phyloP scores from a whole-genome alignment of 2,797 vertebrate genomes.

The Alectoris magna region DNA sequence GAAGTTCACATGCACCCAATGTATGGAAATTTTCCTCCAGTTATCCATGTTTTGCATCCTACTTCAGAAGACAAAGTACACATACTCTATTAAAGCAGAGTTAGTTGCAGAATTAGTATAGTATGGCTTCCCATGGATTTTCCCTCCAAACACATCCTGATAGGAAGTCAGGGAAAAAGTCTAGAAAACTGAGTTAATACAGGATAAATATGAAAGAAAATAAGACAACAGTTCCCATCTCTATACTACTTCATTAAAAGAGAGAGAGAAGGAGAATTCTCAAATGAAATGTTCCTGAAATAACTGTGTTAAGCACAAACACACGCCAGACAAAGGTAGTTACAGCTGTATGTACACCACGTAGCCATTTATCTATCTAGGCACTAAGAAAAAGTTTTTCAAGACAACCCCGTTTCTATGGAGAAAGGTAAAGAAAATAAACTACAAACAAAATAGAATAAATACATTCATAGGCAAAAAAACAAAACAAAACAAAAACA shows the following conservation, averaged over 20 bases:
- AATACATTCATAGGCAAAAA: not conserved
- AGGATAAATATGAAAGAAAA: not conserved
- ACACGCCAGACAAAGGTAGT: not conserved
- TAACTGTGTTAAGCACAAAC: not conserved
- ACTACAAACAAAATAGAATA: not conserved
- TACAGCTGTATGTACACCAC: not conserved
- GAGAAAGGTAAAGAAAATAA: not conserved
- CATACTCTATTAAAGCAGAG: rapidly evolving
- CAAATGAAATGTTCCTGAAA: not conserved
- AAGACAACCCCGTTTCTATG: not conserved
- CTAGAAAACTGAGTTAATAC: not conserved
- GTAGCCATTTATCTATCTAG: not conserved
- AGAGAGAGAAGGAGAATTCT: not conserved
- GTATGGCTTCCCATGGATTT: not conserved
- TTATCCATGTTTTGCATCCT: not conserved
- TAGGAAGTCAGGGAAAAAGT: not conserved
- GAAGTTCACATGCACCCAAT: not conserved
- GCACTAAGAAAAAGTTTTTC: not conserved
- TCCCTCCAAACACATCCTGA: not conserved
- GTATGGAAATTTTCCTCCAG: not conserved
- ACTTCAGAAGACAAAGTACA: not conserved
- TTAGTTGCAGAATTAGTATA: not conserved
- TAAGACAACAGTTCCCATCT: not conserved
- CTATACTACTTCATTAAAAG: not conserved
- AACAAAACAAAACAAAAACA: no score